A percentile compares a stretch with the other conserved stretches of the same genome.
These are phyloP conservation scores for Corythaixoides concolor DNA, from an alignment of 2,113 vertebrate genomes.

Conservation along the genomic window DNA sequence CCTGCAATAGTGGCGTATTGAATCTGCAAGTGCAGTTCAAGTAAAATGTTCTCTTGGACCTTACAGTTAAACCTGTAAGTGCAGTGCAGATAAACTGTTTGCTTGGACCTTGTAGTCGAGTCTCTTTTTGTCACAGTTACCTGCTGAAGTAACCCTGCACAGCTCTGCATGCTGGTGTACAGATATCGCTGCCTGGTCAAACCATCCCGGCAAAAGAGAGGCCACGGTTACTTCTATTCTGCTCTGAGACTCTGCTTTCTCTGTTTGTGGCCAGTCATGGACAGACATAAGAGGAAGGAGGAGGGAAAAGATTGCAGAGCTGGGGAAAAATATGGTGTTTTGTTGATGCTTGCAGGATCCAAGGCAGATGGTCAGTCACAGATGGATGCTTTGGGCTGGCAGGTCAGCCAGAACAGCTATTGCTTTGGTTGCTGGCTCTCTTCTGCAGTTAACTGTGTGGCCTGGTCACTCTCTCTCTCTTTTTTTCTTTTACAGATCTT, in stretches of 20 bases:
- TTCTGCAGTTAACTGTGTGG: slow-evolving; percentile 9
- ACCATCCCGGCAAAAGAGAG: neutral
- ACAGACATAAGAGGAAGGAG: neutral
- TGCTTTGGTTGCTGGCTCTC: neutral
- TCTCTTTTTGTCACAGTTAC: too few relatives aligned
- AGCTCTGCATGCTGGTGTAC: neutral
- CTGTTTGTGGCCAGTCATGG: neutral
- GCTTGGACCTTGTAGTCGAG: too few relatives aligned
- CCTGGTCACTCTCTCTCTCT: neutral
- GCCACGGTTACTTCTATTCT: neutral
- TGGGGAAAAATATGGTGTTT: slow-evolving; percentile 13
- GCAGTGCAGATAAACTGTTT: too few relatives aligned
- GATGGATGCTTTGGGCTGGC: slow-evolving; percentile 52
- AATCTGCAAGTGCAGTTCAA: too few relatives aligned
- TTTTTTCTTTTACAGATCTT: neutral
- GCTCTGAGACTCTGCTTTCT: neutral
- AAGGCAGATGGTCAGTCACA: slow-evolving; percentile 64
- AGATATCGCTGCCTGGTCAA: neutral
- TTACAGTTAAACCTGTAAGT: too few relatives aligned
- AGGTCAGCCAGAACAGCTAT: slow-evolving; percentile 44
- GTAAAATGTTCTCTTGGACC: too few relatives aligned
- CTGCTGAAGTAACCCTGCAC: neutral
- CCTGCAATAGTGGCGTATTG: too few relatives aligned
- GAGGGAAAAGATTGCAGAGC: neutral
- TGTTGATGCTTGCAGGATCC: slow-evolving; percentile 41